These are phyloP conservation scores for Byasa hedistus DNA, from an alignment of 2,888 invertebrate species.

Conservation along the genomic window DNA sequence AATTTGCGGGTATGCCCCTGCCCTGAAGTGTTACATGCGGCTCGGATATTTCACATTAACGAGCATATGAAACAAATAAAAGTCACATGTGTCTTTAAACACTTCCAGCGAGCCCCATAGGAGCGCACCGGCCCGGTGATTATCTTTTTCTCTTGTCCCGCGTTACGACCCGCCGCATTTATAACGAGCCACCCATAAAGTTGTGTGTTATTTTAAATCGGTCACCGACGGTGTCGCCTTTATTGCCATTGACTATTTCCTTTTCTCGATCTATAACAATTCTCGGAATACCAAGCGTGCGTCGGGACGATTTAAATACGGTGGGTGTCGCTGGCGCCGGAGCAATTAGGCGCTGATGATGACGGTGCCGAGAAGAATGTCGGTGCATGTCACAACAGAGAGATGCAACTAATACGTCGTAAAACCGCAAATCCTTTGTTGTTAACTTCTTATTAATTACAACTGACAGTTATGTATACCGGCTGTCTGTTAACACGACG, in stretches of 20 bases:
- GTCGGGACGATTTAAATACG: conserved; percentile 30
- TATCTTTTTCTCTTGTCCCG: conserved; percentile 16
- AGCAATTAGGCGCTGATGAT: conserved; percentile 40
- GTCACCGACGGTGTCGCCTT: conserved; percentile 20
- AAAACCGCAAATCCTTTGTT: conserved; percentile 1
- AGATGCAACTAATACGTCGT: conserved; percentile 16
- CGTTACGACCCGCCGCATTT: conserved; percentile 20
- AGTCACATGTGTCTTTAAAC: conserved; percentile 23
- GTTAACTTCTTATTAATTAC: conserved; percentile 1
- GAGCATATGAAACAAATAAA: conserved; percentile 23
- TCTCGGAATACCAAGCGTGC: conserved; percentile 31
- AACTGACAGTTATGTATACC: background rate
- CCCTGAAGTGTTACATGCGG: too few relatives aligned
- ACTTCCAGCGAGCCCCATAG: conserved; percentile 20
- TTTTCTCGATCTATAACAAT: conserved; percentile 26
- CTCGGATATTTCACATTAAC: background rate
- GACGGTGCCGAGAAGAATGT: conserved; percentile 35
- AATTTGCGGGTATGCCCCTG: too few relatives aligned
- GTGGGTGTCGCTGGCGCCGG: conserved; percentile 34
- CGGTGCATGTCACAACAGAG: conserved; percentile 25
- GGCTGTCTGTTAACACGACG: too few relatives aligned
- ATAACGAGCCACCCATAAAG: conserved; percentile 30
- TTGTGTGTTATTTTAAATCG: conserved; percentile 26
- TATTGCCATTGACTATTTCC: conserved; percentile 22
- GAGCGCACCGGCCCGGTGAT: conserved; percentile 16